Conservation (phyloP, 1,140 invertebrate genomes). For the Pemphigus obesinymphae region DNA sequence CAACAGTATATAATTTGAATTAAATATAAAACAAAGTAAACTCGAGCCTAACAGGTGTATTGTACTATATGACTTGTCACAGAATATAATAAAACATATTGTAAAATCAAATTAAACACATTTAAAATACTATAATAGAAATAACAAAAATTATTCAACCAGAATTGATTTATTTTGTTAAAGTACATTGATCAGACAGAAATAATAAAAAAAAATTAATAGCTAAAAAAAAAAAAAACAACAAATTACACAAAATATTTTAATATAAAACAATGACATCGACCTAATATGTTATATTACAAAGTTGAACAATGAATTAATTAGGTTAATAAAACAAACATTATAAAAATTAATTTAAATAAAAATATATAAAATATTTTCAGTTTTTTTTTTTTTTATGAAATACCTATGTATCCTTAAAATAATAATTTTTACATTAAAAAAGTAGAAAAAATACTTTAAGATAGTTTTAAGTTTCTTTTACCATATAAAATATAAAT, state of each 20-base stretch:
- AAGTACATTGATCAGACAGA: not conserved
- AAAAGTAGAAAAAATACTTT: slow-evolving; percentile 15
- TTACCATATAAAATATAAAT: not conserved
- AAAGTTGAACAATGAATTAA: not conserved
- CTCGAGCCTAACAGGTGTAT: not conserved
- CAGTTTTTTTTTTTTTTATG: too few species aligned
- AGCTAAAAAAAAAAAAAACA: too few species aligned
- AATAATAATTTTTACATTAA: not conserved
- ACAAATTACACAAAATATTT: too few species aligned
- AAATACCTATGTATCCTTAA: not conserved
- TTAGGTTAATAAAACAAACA: not conserved
- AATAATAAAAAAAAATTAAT: not conserved
- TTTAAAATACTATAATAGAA: too few species aligned
- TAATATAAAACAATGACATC: not conserved
- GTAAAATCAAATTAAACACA: too few species aligned
- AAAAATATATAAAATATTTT: not conserved
- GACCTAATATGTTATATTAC: not conserved
- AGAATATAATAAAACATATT: too few species aligned
- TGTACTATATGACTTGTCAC: too few species aligned
- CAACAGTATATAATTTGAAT: not conserved
- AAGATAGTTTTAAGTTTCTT: not conserved
- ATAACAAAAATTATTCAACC: too few species aligned
- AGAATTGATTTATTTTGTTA: not conserved
- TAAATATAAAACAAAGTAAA: not conserved
- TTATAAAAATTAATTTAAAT: not conserved